phyloP scores from a whole-genome alignment of 2,113 vertebrate genomes.

The Proterorhinus semilunaris region DNA sequence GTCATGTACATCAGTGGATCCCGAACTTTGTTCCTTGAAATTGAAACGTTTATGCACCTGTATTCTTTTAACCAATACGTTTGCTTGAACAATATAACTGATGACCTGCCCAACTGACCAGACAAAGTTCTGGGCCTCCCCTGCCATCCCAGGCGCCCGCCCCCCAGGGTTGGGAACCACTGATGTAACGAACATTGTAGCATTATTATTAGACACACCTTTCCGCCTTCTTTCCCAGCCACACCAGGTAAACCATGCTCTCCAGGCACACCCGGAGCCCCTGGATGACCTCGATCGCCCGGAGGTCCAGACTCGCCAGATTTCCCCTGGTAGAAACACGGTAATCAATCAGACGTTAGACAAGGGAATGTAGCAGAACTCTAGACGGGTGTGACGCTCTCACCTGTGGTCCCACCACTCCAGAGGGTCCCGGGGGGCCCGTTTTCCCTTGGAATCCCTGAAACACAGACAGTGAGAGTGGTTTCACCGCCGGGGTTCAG shows the following conservation, averaged over 20 bases:
- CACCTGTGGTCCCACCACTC: constrained; percentile 96
- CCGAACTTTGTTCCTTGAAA: no score
- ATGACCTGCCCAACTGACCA: no score
- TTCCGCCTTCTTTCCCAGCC: constrained; percentile 93
- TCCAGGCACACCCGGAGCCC: constrained; percentile 90
- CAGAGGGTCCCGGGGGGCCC: constrained; percentile 90
- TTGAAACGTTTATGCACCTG: no score
- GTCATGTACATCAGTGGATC: background rate
- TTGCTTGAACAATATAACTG: no score
- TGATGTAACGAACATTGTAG: background rate
- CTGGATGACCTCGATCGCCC: constrained; percentile 93
- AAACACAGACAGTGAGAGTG: constrained; percentile 11
- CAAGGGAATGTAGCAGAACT: background rate
- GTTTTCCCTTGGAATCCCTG: constrained; percentile 99
- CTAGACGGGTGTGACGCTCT: constrained; percentile 32
- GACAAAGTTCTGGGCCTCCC: no score
- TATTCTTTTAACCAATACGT: no score
- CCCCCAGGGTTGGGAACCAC: no score
- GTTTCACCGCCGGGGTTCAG: background rate
- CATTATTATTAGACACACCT: constrained; percentile 74
- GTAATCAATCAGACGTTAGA: background rate
- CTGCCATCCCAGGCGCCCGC: no score
- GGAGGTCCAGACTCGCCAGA: constrained; percentile 91
- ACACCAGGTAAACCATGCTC: constrained; percentile 94
- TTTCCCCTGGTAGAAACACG: constrained; percentile 80